Base-by-base conservation (phyloP, 2,113 vertebrate species). In the Charadrius vociferus region DNA sequence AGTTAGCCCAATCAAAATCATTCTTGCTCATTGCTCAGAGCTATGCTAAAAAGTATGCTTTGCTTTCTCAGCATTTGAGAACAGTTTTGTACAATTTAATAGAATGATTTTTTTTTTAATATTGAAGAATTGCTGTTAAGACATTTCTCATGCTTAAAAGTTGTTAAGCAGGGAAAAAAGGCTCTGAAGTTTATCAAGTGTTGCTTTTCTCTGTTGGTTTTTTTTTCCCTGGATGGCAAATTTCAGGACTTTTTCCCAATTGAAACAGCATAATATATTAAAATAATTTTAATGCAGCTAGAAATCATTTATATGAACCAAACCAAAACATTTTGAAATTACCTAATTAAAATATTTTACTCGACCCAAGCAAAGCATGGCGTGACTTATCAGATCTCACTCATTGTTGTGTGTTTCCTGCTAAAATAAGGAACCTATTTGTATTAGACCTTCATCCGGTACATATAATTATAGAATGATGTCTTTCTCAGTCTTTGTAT, bases 381-480 rank as follows among this genome's bases (percentile, higher is more conserved):
- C 1, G 24, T 91, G 83, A 86, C 81, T 97, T 95, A 97, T 87
- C 88, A 95, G 90, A 88, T 96, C 72, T 47, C 21, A 1, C 39
- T 92, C 81, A 95, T 96, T 97, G 95, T 95, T 97, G 47, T 94
- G 56, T 87, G 70, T 75, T 97, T 97, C 95, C 93, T 97, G 97
- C 81, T 95, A 65, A 88, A 96, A 61, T 86, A 87, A 81, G 81
- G 56, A 91, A 81, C 86, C 52, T 95, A 12, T 91, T 96, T 96
- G 86, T 91, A 79, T 95, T 93, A 72, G 95, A 56, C 68, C 73
- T 95, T 95, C 88, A 89, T 96, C 93, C 61, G 52, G 91, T 85
- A 49, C 67, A 71, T 90, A 37, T 43, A 96, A 91, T 92, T 93
- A 92, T 32, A 87, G 91, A 85, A 81, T 41, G 14, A 89, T 82